Evolutionary conservation across 1,140 invertebrate genomes (phyloP).

Genomic region (Propsilocerus akamusi): DNA sequence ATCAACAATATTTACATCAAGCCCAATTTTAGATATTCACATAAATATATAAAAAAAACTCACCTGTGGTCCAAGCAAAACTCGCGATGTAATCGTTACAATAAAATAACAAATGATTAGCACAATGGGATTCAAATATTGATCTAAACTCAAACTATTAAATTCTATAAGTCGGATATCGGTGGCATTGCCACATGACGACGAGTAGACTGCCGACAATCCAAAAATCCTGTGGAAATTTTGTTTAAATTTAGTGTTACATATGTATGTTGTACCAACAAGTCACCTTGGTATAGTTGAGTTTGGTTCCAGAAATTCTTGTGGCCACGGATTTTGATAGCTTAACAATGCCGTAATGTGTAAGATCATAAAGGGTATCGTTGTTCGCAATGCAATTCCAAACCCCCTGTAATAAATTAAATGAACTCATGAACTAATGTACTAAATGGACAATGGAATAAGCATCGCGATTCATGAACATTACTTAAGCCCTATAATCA

Average conservation of each 20-base stretch:
- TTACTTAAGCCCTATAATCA: background rate
- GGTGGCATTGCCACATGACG: slow-evolving; percentile 22
- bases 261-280: no score
- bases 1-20: no score
- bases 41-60: no score
- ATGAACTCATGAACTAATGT: slow-evolving; percentile 4
- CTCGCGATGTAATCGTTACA: slow-evolving; percentile 46
- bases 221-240: slow-evolving; percentile 41
- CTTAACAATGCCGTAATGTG: slow-evolving; percentile 62
- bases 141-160: slow-evolving; percentile 40
- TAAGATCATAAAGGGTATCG: slow-evolving; percentile 52
- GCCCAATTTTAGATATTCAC: no score
- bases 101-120: slow-evolving; percentile 57
- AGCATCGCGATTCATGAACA: background rate
- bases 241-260: no score
- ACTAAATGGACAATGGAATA: background rate
- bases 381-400: slow-evolving; percentile 43
- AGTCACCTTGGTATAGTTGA: slow-evolving; percentile 42
- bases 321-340: slow-evolving; percentile 74
- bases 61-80: slow-evolving; percentile 49
- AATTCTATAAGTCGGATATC: slow-evolving; percentile 43
- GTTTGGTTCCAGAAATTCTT: slow-evolving; percentile 47
- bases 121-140: slow-evolving; percentile 52
- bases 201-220: slow-evolving; percentile 35
- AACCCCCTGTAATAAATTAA: slow-evolving; percentile 33